Conservation (phyloP, 2,797 vertebrate genomes). For the Threskiornis aethiopicus region DNA sequence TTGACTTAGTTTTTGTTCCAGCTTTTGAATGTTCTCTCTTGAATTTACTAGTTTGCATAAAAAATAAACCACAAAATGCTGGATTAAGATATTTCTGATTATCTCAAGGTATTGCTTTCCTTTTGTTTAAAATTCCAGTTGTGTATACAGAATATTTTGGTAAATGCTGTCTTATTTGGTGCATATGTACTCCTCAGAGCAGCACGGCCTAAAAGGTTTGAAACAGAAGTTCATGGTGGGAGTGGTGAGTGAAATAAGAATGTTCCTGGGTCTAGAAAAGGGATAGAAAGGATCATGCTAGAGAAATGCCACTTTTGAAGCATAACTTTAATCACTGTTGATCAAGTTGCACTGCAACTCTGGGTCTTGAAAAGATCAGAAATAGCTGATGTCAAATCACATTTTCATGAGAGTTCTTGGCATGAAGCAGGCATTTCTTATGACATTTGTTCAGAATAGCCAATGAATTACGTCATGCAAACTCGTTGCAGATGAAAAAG, state of each 20-base stretch:
- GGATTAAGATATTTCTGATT: background rate
- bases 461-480: background rate
- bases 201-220: background rate
- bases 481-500: background rate
- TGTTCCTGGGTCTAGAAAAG: background rate
- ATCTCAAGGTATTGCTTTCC: background rate
- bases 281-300: background rate
- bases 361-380: background rate
- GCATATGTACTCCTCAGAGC: background rate
- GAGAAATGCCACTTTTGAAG: background rate
- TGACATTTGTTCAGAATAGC: background rate
- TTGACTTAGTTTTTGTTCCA: background rate
- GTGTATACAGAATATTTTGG: background rate
- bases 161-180: background rate
- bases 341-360: background rate
- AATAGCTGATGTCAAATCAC: background rate
- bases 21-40: background rate
- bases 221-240: background rate
- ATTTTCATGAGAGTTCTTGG: background rate
- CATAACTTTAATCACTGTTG: background rate
- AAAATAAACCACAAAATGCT: background rate
- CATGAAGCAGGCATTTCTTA: background rate
- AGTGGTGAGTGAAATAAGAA: background rate
- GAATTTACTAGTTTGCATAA: background rate
- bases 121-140: background rate